Base-by-base conservation (phyloP, 2,113 vertebrate genomes). In the Panurus biarmicus region DNA sequence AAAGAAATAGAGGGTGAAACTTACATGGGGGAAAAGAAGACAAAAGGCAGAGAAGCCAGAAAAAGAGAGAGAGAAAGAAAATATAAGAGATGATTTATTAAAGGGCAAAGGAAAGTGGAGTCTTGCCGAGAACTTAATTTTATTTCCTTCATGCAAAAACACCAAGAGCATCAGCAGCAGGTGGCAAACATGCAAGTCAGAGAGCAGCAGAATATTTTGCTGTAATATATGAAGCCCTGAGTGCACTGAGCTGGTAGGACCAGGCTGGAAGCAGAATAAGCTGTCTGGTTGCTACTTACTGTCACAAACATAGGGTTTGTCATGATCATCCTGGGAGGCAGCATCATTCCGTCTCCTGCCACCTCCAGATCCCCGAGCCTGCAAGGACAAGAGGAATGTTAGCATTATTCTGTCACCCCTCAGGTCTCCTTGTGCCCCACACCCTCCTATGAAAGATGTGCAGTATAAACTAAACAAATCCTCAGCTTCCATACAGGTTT, bases 221-320 rank as follows among this genome's bases (percentile, higher is more conserved):
- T 88, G 51, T 56, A 93, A 85, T 67, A 92, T 25, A 79, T 48
- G 62, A 93, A 89, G 62, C 74, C 87, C 48, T 74, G 84, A 66
- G 66, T 72, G 48, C 50, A 69, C 53, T 12, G 14, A 86, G 72
- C 67, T 66, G 65, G 58, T 84, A 83, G 70, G 47, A 91, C 72
- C 82, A 96, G 64, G 84, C 85, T 83, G 38, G 72, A 94, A 81
- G 88, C 86, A 93, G 83, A 96, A 75, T 82, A 76, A 91, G 33
- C n/a, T 94, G 61, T 93, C 80, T 89, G 25, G 64, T 20, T 65
- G 48, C 54, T 98, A 98, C 99, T 99, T 98, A 99, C 99, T 99
- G 98, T 99, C 99, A 97, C 99, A 99, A 98, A 99, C 98, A 78
- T 99, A 99, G 96, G 99, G 99, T 97, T 99, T 99, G 97, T 99